Evolutionary conservation across 2,888 invertebrate species (phyloP).

Genomic region (Augiades crinisus): DNA sequence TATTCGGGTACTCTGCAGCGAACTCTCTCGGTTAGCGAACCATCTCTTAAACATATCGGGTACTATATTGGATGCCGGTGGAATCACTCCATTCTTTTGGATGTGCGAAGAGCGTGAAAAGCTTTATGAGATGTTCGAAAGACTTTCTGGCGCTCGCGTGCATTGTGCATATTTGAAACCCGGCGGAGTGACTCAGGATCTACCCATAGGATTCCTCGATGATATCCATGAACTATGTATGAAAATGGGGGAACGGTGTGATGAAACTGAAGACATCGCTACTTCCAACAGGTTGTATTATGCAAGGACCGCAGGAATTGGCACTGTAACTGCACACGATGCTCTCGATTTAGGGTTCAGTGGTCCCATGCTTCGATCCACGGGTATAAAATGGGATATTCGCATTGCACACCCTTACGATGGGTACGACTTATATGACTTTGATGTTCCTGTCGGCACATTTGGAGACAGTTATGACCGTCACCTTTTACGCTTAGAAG

Average conservation of each 20-base stretch:
- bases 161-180: slow-evolving; percentile 91
- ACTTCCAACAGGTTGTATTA: slow-evolving; percentile 86
- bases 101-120: slow-evolving; percentile 94
- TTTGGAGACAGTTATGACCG: slow-evolving; percentile 94
- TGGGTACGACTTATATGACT: slow-evolving; percentile 90
- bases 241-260: slow-evolving; percentile 87
- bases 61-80: slow-evolving; percentile 91
- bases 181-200: slow-evolving; percentile 87
- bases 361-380: slow-evolving; percentile 87
- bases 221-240: slow-evolving; percentile 87
- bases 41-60: slow-evolving; percentile 89
- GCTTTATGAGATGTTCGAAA: slow-evolving; percentile 91
- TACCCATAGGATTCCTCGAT: slow-evolving; percentile 85
- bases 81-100: slow-evolving; percentile 95
- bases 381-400: slow-evolving; percentile 94
- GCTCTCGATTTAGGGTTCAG: slow-evolving; percentile 88
- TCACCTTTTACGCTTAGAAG: slow-evolving; percentile 84
- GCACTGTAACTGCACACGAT: slow-evolving; percentile 86
- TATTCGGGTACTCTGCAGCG: slow-evolving; percentile 88
- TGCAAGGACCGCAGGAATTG: slow-evolving; percentile 87
- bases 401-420: slow-evolving; percentile 92
- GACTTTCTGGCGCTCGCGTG: slow-evolving; percentile 91
- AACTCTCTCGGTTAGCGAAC: slow-evolving; percentile 89
- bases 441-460: slow-evolving; percentile 90
- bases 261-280: slow-evolving; percentile 91